Base-by-base conservation (phyloP, 1,140 invertebrate genomes). In the Neotoxoptera formosana region DNA sequence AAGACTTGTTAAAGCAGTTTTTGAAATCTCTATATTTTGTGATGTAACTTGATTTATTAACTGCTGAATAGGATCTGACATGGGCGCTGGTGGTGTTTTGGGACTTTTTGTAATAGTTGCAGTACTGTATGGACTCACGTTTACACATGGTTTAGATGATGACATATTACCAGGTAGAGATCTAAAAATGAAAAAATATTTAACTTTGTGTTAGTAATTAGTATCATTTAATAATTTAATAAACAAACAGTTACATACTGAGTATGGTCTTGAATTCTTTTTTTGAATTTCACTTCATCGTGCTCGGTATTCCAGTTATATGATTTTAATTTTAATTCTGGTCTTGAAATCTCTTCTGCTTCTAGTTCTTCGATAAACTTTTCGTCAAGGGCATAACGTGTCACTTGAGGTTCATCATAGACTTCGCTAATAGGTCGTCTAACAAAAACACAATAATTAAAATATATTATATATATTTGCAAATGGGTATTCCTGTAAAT, bases 61-160 rank as follows among this genome's bases (percentile, higher is more conserved):
- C 34, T 93, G 76, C 25, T 93, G 67, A 93, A 93, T 86, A 86
- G 91, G 48, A 84, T 93, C 91, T 41, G 30, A 30, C 4, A 36
- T 47, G 23, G 81, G 34, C 0, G 76, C 7, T 86, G 81, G 17
- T 56, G 48, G 7, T 51, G 48, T 51, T 93, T 84, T 93, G n/a
- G 91, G 90, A 92, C 90, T 93, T 93, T 93, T 93, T 8, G 91
- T 93, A 56, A 93, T 93, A 34, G 91, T 93, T 21, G 91, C 91
- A 53, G 91, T 93, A 86, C 91, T 93, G 23, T 93, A 93, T n/a
- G 91, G 91, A 21, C 91, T 93, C 9, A 93, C 91, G 56, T 93
- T 93, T 41, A 93, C 91, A 86, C 76, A 93, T 56, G 91, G 91
- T 86, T 93, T 93, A 30, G 91, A 84, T 41, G 81, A 51, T 1